Percentiles rank a stretch among this genome's conserved stretches.
Conservation (phyloP, 2,797 vertebrate genomes). For the Tinamus major region DNA sequence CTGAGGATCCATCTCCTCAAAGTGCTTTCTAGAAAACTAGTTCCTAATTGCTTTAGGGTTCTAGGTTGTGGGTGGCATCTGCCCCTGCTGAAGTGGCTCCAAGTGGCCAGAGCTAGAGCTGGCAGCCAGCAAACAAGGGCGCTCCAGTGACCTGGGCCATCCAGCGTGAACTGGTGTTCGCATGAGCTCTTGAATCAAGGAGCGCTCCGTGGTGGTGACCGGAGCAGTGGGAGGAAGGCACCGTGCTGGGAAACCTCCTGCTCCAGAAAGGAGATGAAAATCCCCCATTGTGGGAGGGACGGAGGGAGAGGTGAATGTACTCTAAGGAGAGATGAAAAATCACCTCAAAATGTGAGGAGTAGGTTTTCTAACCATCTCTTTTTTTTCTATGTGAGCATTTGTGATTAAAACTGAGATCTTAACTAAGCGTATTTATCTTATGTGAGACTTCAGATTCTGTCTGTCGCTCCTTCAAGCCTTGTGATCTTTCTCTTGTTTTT, state of each 20-base stretch:
- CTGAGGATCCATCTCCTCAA: background rate
- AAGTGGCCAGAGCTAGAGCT: background rate
- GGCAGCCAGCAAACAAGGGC: background rate
- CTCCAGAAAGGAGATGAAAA: background rate
- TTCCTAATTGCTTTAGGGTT: background rate
- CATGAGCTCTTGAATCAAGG: background rate
- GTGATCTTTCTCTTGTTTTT: slow-evolving; percentile 86
- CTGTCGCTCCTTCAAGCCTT: slow-evolving; percentile 73
- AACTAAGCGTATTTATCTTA: background rate
- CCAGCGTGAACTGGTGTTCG: background rate
- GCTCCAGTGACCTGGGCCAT: background rate
- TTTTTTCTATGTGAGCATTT: background rate
- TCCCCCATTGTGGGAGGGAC: background rate
- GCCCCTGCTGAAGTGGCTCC: background rate
- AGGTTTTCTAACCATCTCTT: background rate
- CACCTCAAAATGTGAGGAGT: background rate
- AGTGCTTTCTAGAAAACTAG: background rate
- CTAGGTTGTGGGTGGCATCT: background rate
- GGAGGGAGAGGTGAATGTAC: background rate
- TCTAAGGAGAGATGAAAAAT: background rate
- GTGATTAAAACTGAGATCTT: background rate
- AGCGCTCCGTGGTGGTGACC: background rate
- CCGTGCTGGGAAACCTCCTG: background rate
- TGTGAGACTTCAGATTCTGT: slow-evolving; percentile 46
- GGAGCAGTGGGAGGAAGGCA: background rate